These are phyloP conservation scores for Dendrolimus punctatus DNA, from an alignment of 1,140 invertebrate genomes.

Conservation along the genomic window DNA sequence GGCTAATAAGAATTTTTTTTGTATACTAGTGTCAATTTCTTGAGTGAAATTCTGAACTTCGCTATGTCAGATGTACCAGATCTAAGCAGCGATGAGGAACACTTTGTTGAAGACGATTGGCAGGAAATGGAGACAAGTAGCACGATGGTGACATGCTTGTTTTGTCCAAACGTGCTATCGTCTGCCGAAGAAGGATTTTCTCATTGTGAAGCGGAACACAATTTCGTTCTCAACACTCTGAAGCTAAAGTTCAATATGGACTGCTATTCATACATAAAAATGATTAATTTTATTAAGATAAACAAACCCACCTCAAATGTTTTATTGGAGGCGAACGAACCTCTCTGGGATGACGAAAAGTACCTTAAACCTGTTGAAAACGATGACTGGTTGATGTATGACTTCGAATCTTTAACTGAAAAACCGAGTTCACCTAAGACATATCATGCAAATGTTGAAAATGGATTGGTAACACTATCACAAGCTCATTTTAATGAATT, in stretches of 20 bases:
- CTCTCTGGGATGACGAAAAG: conserved; percentile 82
- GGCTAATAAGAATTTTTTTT: conserved; percentile 1
- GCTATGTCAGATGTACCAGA: conserved; percentile 65
- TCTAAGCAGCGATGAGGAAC: conserved; percentile 61
- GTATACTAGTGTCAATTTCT: neutral
- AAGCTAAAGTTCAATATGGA: conserved; percentile 84
- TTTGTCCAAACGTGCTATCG: conserved; percentile 70
- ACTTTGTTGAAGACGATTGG: conserved; percentile 66
- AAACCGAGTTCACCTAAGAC: conserved; percentile 48
- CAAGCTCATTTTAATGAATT: conserved; percentile 77
- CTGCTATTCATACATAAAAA: conserved; percentile 88
- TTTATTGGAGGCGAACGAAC: conserved; percentile 68
- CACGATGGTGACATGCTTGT: conserved; percentile 70
- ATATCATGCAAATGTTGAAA: conserved; percentile 73
- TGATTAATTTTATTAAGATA: conserved; percentile 89
- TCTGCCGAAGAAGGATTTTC: conserved; percentile 72
- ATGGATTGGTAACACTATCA: conserved; percentile 75
- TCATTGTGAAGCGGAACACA: conserved; percentile 76
- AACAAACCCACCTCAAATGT: conserved; percentile 73
- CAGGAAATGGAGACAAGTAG: conserved; percentile 62
- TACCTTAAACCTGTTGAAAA: conserved; percentile 86
- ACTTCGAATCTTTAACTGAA: conserved; percentile 58
- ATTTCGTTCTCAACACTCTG: conserved; percentile 79
- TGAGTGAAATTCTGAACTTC: conserved; percentile 1
- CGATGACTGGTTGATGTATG: conserved; percentile 90